These are phyloP conservation scores for Sogatella furcifera DNA, from an alignment of 1,140 invertebrate genomes.

Conservation along the genomic window DNA sequence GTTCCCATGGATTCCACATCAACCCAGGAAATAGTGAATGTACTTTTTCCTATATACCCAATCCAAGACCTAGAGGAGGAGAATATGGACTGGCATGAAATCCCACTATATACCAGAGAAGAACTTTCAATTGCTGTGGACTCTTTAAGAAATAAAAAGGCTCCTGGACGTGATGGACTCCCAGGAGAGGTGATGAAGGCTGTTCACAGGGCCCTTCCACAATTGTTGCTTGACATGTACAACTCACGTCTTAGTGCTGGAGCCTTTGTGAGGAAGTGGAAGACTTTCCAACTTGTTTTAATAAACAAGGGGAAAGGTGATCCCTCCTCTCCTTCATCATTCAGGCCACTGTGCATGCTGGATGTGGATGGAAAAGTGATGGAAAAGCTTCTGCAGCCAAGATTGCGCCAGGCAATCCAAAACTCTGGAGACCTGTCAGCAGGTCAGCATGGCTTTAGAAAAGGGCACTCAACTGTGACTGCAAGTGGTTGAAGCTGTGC, in stretches of 20 bases:
- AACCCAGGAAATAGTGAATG: not conserved
- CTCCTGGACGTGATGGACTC: not conserved
- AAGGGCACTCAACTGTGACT: conserved; percentile 15
- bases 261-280: conserved; percentile 16
- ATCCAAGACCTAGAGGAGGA: not conserved
- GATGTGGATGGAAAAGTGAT: conserved; percentile 22
- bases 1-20: not conserved
- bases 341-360: conserved; percentile 23
- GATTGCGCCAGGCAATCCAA: conserved; percentile 2
- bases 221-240: conserved; percentile 5
- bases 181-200: not conserved
- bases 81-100: not conserved
- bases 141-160: not conserved
- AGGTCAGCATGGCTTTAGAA: conserved; percentile 21
- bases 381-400: conserved; percentile 19
- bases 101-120: not conserved
- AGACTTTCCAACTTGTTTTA: conserved; percentile 10
- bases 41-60: not conserved
- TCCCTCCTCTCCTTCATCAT: conserved; percentile 8
- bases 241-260: conserved; percentile 11
- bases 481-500: conserved; percentile 10
- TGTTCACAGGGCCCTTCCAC: not conserved
- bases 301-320: conserved; percentile 15
- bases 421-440: conserved; percentile 6
- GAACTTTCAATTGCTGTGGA: not conserved